Conservation (phyloP, 2,888 invertebrate species). For the Hemaris fuciformis region DNA sequence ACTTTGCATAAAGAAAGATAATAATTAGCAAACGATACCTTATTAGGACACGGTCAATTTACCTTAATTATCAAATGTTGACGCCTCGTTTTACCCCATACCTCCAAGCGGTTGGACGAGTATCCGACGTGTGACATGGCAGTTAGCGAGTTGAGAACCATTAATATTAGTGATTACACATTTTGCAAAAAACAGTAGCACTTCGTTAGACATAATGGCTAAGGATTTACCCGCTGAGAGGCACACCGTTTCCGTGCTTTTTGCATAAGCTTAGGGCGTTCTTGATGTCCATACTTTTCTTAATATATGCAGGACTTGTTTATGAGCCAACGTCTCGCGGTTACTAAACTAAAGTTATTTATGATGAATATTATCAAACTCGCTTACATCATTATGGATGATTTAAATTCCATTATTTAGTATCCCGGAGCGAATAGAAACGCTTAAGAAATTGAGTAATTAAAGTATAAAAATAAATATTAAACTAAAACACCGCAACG, state of each 20-base stretch:
- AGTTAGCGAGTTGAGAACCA: neutral
- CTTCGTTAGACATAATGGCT: neutral
- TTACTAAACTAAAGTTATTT: neutral
- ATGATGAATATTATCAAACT: too few species aligned
- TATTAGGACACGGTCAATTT: too few species aligned
- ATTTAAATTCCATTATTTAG: too few species aligned
- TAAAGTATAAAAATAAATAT: too few species aligned
- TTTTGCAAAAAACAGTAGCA: neutral
- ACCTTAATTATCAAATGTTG: too few species aligned
- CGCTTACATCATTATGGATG: neutral
- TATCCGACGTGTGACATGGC: neutral
- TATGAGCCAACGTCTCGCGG: neutral
- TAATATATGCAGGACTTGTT: neutral
- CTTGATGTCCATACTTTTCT: neutral
- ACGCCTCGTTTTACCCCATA: neutral
- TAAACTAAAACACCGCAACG: too few species aligned
- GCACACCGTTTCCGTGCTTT: neutral
- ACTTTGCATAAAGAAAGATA: too few species aligned
- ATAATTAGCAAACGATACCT: too few species aligned
- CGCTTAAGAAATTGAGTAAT: too few species aligned
- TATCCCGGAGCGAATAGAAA: too few species aligned
- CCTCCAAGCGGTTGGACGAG: neutral
- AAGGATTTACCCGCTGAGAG: neutral
- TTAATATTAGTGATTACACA: neutral
- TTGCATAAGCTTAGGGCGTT: neutral